Evolutionary conservation across 2,888 invertebrate species (phyloP).

Genomic region (Trachelus tabidus): DNA sequence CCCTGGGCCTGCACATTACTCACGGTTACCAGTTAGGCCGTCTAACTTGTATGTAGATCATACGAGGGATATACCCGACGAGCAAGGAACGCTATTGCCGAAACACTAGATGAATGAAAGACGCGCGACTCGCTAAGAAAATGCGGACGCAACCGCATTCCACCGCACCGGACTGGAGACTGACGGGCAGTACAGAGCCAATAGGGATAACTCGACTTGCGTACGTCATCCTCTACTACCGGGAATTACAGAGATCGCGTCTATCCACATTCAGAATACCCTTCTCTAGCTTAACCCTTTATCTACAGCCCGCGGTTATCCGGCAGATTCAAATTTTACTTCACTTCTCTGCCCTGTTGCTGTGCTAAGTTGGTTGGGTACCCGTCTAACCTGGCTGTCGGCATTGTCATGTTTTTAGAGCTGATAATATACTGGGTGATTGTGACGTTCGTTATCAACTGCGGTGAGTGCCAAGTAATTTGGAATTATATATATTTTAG

Average conservation of each 20-base stretch:
- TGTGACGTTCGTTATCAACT: background rate
- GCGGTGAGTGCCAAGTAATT: background rate
- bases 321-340: background rate
- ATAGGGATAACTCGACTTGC: slow-evolving; percentile 27
- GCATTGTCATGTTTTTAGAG: background rate
- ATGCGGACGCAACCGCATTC: slow-evolving; percentile 47
- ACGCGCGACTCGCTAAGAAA: slow-evolving; percentile 41
- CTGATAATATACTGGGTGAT: background rate
- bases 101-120: slow-evolving; percentile 37
- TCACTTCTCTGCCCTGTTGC: background rate
- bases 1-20: background rate
- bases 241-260: background rate
- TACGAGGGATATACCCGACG: background rate
- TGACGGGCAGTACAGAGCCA: slow-evolving; percentile 41
- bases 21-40: background rate
- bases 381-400: background rate
- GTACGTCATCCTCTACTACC: slow-evolving; percentile 17
- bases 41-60: background rate
- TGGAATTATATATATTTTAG: background rate
- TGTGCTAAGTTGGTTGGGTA: background rate
- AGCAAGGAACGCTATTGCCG: slow-evolving; percentile 25
- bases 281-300: background rate
- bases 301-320: background rate
- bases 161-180: slow-evolving; percentile 51
- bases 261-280: background rate